A percentile compares a stretch with the other conserved stretches of the same genome.
phyloP scores from a whole-genome alignment of 1,140 invertebrate genomes.

The Caerostris extrusa region DNA sequence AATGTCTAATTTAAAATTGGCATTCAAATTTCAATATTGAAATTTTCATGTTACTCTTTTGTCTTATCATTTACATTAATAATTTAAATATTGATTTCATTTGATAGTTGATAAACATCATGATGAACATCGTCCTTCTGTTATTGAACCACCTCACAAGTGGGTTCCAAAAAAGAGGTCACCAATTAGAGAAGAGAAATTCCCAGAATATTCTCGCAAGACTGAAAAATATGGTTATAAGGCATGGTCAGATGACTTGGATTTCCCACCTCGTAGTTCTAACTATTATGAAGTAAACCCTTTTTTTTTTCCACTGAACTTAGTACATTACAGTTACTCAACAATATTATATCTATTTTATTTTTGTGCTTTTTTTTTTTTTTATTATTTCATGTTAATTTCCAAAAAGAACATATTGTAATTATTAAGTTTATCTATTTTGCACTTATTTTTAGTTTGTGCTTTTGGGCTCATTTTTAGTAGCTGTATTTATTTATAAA shows the following conservation, averaged over 20 bases:
- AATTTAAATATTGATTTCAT: background rate
- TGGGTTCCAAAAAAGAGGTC: constrained; percentile 5
- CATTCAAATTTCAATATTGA: too few species aligned
- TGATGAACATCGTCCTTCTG: constrained; percentile 10
- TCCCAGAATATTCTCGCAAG: constrained; percentile 31
- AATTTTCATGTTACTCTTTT: too few species aligned
- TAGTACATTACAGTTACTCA: too few species aligned
- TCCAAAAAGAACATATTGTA: too few species aligned
- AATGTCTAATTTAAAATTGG: too few species aligned
- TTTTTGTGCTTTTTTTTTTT: too few species aligned
- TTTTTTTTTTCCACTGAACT: background rate
- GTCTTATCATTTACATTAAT: background rate
- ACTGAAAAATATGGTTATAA: constrained; percentile 61
- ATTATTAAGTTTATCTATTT: too few species aligned
- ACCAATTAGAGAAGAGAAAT: constrained; percentile 6
- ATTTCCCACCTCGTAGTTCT: background rate
- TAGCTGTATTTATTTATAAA: too few species aligned
- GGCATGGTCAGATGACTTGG: background rate
- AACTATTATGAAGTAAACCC: constrained; percentile 7
- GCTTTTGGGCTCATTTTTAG: too few species aligned
- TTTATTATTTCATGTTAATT: too few species aligned
- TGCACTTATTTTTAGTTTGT: too few species aligned
- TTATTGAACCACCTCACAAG: background rate
- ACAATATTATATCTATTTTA: too few species aligned
- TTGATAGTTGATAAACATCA: constrained; percentile 1